Evolutionary conservation across 2,113 vertebrate species (phyloP), one percentile per base, ranked within the genome.

Genomic region (Enhydra lutris): DNA sequence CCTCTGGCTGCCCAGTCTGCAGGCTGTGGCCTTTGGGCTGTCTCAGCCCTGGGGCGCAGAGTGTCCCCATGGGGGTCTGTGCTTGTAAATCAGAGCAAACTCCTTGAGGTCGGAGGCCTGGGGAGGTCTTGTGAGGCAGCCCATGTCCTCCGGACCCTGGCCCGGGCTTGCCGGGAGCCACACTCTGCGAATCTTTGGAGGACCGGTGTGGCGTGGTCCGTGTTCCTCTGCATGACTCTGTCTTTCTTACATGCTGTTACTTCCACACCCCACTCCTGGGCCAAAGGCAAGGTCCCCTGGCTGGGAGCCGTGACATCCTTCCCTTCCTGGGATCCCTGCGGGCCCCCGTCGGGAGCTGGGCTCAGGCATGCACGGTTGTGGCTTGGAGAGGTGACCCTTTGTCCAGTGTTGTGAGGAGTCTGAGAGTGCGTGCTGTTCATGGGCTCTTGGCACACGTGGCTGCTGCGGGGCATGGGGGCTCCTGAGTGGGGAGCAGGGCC

Each of bases 191-290:
- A 11, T 24, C 82, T 34, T 39, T 11, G 24, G 9, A 23, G 17
- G 55, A 23, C 3, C 3, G 0, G 18, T 31, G 14, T 7, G 36
- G 34, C 1, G 0, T 2, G 2, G 42, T 69, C 2, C 20, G 2
- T 3, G 1, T n/a, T 23, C 31, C 7, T 50, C 24, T 47, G 4
- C 2, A 0, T 7, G 80, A 59, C 4, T 3, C 12, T 21, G 6
- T 50, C 69, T 84, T 50, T 39, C 39, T 84, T 55, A 4, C 6
- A 0, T 26, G 26, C 42, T 47, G 23, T 76, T 7, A 15, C 29
- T 29, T 39, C 24, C 26, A 47, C 0, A 11, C 13, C 18, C 55
- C 18, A 34, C 39, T 23, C 82, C 5, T 11, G 34, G 18, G 26
- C 20, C 34, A 18, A 55, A 7, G 4, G 4, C 4, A 6, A 50